These are phyloP conservation scores for Brachionus rubens DNA, from an alignment of 1,140 invertebrate genomes.

Conservation along the genomic window DNA sequence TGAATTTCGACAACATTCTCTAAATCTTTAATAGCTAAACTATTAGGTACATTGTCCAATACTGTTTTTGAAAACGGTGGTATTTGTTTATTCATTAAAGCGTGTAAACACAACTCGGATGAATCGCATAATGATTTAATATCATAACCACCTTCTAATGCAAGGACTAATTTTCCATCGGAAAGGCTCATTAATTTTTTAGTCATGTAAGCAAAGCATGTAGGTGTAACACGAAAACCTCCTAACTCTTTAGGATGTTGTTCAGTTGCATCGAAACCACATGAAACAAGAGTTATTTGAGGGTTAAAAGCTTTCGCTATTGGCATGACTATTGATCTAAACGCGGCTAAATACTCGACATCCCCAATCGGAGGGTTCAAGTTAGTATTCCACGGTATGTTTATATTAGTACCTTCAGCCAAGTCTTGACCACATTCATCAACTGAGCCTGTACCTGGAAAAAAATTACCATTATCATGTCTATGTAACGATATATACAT, in stretches of 20 bases:
- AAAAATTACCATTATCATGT: conserved; percentile 99
- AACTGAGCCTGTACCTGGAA: conserved; percentile 90
- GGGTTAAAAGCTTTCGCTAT: conserved; percentile 75
- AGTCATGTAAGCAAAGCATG: conserved; percentile 91
- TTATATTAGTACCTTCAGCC: conserved; percentile 93
- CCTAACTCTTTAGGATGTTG: conserved; percentile 92
- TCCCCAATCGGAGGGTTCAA: conserved; percentile 87
- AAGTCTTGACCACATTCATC: conserved; percentile 82
- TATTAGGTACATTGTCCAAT: neutral
- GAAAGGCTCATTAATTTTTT: conserved; percentile 84
- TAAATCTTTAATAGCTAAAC: neutral
- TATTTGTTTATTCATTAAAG: conserved; percentile 67
- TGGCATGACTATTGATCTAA: conserved; percentile 65
- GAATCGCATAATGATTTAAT: conserved; percentile 91
- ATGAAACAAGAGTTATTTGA: conserved; percentile 89
- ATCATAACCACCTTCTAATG: conserved; percentile 80
- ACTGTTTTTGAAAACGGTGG: neutral
- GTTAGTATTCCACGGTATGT: conserved; percentile 89
- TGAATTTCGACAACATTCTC: conserved; percentile 19
- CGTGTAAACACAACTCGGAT: conserved; percentile 88
- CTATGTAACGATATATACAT: conserved; percentile 95
- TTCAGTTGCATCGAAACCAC: conserved; percentile 91
- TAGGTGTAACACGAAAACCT: conserved; percentile 85
- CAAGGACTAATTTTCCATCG: conserved; percentile 72
- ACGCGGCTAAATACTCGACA: conserved; percentile 95